Base-by-base conservation (phyloP, 2,888 invertebrate species). In the Nomada lathburiana region DNA sequence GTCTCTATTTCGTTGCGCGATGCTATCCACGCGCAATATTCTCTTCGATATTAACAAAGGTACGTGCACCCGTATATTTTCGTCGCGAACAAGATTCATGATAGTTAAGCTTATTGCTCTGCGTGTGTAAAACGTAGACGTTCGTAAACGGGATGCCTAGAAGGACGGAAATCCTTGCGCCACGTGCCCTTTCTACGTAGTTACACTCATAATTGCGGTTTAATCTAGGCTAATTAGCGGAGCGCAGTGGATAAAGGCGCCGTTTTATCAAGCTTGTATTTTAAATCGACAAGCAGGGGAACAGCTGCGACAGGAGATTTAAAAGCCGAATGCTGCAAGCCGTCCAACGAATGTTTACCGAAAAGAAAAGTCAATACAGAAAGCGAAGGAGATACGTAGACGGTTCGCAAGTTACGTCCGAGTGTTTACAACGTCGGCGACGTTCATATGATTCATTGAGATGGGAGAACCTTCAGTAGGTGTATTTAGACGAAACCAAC, bases 401-500 rank as follows among this genome's bases (percentile, higher is more conserved):
- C 26, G 53, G 62, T 4, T 44, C 9, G 70, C 23, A 23, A 59
- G 47, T n/a, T 42, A 20, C 11, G 9, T 20, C 23, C 18, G 44
- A 50, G 16, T 23, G 68, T 78, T 62, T 29, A 23, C 29, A 26
- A 79, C 29, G 52, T 65, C 20, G 11, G 53, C 7, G 13, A 10
- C 16, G 44, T 29, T 16, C 29, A 36, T n/a, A 47, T 79, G 80
- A 79, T 67, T 70, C 81, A 74, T 47, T 53, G 53, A 20, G 57
- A 13, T 18, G 52, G 55, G 67, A 23, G 68, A 50, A 62, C 42
- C 60, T 70, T 64, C 16, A 63, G 50, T 63, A 36, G 36, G 36
- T 36, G 36, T 9, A 36, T 16, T 13, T 16, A 47, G 13, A 16
- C 47, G 47, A 47, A 47, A 10, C 0, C 23, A 0, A 36, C 7